Percentiles rank a stretch among this genome's conserved stretches.
phyloP scores from a whole-genome alignment of 37 sponge, comb jelly and placozoan genomes.

The Haliclona indistincta region DNA sequence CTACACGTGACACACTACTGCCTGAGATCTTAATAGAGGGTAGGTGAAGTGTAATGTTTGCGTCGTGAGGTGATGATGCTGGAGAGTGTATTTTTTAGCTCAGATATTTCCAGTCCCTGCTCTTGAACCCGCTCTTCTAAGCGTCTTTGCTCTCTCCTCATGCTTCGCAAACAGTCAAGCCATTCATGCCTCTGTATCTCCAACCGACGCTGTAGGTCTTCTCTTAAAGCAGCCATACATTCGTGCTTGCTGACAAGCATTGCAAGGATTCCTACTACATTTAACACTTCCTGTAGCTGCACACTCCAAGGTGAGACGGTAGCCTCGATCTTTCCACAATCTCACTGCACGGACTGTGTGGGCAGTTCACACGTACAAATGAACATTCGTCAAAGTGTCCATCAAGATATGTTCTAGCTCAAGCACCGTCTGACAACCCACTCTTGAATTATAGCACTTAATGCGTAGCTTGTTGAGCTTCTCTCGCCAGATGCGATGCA shows the following conservation, averaged over 20 bases:
- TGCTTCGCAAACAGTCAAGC: slow-evolving; percentile 13
- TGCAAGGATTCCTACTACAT: slow-evolving; percentile 25
- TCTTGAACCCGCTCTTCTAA: slow-evolving; percentile 30
- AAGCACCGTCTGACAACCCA: slow-evolving; percentile 42
- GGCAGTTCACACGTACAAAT: slow-evolving; percentile 33
- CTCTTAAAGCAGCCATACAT: no score
- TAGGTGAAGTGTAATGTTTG: background rate
- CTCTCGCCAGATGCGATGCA: no score
- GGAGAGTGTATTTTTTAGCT: slow-evolving; percentile 12
- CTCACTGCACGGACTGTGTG: slow-evolving; percentile 33
- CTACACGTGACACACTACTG: background rate
- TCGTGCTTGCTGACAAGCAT: slow-evolving; percentile 28
- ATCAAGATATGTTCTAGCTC: slow-evolving; percentile 15
- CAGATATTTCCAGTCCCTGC: slow-evolving; percentile 27
- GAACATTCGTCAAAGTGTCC: slow-evolving; percentile 26
- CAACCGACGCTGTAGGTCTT: slow-evolving; percentile 18
- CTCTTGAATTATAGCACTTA: slow-evolving; percentile 17
- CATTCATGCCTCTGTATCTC: slow-evolving; percentile 10
- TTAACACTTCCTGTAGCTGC: slow-evolving; percentile 20
- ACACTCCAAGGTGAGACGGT: slow-evolving; percentile 21
- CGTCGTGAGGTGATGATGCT: background rate
- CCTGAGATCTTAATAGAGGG: slow-evolving; percentile 11
- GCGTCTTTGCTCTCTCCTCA: slow-evolving; percentile 16
- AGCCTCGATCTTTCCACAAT: slow-evolving; percentile 17
- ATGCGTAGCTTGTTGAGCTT: no score